phyloP scores from a whole-genome alignment of 2,797 vertebrate species.

The Garrulus glandarius region DNA sequence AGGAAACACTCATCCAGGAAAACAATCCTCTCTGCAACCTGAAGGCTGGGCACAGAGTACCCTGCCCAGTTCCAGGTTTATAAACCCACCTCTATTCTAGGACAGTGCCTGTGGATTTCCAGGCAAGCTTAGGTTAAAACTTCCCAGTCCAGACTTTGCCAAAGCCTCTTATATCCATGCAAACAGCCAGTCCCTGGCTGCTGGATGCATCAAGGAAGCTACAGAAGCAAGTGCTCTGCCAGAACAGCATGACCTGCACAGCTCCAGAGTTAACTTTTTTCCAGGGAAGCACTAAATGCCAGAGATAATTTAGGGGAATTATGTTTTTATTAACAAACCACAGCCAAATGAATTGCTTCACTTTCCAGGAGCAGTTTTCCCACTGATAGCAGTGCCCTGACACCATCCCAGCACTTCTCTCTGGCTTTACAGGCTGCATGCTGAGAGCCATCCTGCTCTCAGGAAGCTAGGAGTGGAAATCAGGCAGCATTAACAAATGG shows the following conservation, averaged over 20 bases:
- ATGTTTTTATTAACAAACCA: neutral
- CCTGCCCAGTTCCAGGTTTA: neutral
- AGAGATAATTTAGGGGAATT: neutral
- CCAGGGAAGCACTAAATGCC: neutral
- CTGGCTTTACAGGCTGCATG: neutral
- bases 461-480: neutral
- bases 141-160: neutral
- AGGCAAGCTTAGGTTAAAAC: neutral
- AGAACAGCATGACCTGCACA: neutral
- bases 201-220: neutral
- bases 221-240: neutral
- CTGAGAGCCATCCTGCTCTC: neutral
- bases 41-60: neutral
- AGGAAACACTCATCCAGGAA: neutral
- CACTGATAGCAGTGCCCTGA: neutral
- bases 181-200: neutral
- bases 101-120: neutral
- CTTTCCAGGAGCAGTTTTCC: neutral
- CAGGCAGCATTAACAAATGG: neutral
- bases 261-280: neutral
- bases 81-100: neutral
- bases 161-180: neutral
- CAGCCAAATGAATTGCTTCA: neutral
- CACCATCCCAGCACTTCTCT: neutral
- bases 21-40: neutral